phyloP scores from a whole-genome alignment of 2,888 invertebrate genomes.

The Eristalis pertinax region DNA sequence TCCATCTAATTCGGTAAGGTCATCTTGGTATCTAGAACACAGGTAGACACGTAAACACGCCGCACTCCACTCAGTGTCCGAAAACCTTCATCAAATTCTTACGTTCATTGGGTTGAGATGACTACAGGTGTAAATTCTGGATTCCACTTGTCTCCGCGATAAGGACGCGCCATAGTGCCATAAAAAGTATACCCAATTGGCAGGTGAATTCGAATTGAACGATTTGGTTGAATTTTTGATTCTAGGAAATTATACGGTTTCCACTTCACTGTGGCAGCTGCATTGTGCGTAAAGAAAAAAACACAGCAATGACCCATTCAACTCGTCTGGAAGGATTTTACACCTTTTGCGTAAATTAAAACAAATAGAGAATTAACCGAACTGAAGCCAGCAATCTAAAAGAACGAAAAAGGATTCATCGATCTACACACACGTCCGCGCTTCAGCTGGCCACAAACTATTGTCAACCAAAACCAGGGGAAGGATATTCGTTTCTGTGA shows the following conservation, averaged over 20 bases:
- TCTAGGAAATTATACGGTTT: conserved; percentile 66
- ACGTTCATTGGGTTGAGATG: conserved; percentile 40
- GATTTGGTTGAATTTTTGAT: conserved; percentile 51
- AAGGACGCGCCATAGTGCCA: conserved; percentile 19
- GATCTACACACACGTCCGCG: background rate
- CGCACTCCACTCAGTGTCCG: background rate
- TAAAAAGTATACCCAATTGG: background rate
- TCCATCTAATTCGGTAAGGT: conserved; percentile 15
- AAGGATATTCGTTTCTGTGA: conserved; percentile 7
- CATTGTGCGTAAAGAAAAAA: background rate
- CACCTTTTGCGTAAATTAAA: conserved; percentile 46
- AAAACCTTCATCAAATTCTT: conserved; percentile 59
- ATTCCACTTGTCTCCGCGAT: conserved; percentile 49
- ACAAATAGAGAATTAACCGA: conserved; percentile 39
- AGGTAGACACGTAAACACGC: conserved; percentile 7
- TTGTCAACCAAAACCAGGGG: conserved; percentile 1
- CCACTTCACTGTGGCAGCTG: conserved; percentile 49
- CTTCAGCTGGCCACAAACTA: background rate
- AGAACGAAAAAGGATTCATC: conserved; percentile 39
- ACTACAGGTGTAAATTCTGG: conserved; percentile 62
- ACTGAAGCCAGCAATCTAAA: background rate
- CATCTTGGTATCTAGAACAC: conserved; percentile 16
- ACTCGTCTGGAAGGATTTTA: conserved; percentile 23
- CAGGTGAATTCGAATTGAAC: conserved; percentile 57
- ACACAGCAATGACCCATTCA: background rate